phyloP scores from a whole-genome alignment of 1,140 invertebrate species.

The Zophobas atratus region DNA sequence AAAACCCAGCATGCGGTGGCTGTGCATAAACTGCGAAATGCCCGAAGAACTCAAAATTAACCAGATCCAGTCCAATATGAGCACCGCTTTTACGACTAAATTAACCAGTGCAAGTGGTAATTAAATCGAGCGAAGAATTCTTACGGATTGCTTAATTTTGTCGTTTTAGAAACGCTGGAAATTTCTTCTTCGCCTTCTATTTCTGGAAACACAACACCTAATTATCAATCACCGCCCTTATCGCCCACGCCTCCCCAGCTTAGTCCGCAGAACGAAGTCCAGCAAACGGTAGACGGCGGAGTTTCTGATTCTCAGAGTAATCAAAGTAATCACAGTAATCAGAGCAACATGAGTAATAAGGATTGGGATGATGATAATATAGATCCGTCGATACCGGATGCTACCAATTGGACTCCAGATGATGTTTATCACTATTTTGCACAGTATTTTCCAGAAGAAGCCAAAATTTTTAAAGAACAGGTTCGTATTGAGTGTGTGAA shows the following conservation, averaged over 20 bases:
- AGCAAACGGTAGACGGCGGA: slow-evolving; percentile 51
- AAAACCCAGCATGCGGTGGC: slow-evolving; percentile 73
- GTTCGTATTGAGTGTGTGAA: slow-evolving; percentile 67
- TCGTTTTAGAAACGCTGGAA: slow-evolving; percentile 6
- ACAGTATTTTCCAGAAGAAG: slow-evolving; percentile 81
- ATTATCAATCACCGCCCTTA: slow-evolving; percentile 52
- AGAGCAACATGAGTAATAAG: slow-evolving; percentile 53
- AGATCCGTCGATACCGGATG: slow-evolving; percentile 83
- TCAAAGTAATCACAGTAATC: slow-evolving; percentile 19
- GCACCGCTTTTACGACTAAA: slow-evolving; percentile 52
- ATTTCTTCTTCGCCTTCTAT: slow-evolving; percentile 52
- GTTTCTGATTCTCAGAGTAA: slow-evolving; percentile 62
- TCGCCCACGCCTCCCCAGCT: slow-evolving; percentile 62
- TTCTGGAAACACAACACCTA: slow-evolving; percentile 55
- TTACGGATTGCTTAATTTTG: background rate
- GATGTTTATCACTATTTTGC: slow-evolving; percentile 88
- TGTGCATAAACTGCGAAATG: slow-evolving; percentile 72
- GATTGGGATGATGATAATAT: slow-evolving; percentile 67
- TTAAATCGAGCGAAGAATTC: background rate
- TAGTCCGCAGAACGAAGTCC: slow-evolving; percentile 61
- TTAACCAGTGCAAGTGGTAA: slow-evolving; percentile 19
- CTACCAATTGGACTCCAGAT: slow-evolving; percentile 83
- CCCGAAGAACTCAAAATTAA: slow-evolving; percentile 64
- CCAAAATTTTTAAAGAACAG: slow-evolving; percentile 85
- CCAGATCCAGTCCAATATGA: slow-evolving; percentile 63